Percentiles rank a stretch among this genome's conserved stretches.
These are phyloP conservation scores for Operophtera brumata DNA, from an alignment of 2,888 invertebrate species.

Conservation along the genomic window DNA sequence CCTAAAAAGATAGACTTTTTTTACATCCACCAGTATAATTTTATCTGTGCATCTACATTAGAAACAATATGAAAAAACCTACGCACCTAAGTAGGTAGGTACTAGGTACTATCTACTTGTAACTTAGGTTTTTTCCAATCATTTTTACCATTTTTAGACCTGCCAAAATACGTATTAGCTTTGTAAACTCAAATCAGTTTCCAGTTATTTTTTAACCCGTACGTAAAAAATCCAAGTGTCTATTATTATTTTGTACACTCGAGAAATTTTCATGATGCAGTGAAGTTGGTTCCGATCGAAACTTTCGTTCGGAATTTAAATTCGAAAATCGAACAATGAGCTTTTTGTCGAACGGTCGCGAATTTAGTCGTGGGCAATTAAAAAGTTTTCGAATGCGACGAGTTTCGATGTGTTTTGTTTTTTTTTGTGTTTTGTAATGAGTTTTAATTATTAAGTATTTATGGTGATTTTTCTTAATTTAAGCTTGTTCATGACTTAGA, in stretches of 20 bases:
- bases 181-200: conserved; percentile 38
- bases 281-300: conserved; percentile 50
- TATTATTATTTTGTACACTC: conserved; percentile 42
- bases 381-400: conserved; percentile 64
- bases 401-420: conserved; percentile 39
- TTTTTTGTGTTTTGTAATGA: conserved; percentile 25
- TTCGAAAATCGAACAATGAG: conserved; percentile 68
- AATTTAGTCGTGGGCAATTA: conserved; percentile 70
- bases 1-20: too few relatives aligned
- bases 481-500: too few relatives aligned
- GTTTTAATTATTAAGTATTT: neutral
- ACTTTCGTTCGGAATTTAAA: conserved; percentile 57
- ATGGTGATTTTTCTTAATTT: neutral
- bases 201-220: conserved; percentile 35
- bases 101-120: too few relatives aligned
- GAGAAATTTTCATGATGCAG: conserved; percentile 58
- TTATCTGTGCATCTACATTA: too few relatives aligned
- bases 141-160: too few relatives aligned
- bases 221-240: conserved; percentile 48
- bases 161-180: too few relatives aligned
- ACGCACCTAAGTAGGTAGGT: too few relatives aligned
- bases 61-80: too few relatives aligned
- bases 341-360: conserved; percentile 66
- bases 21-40: too few relatives aligned
- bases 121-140: too few relatives aligned